These are phyloP conservation scores for Anneissia japonica DNA, from an alignment of 35 echinoderm and acorn worm species.

Conservation along the genomic window DNA sequence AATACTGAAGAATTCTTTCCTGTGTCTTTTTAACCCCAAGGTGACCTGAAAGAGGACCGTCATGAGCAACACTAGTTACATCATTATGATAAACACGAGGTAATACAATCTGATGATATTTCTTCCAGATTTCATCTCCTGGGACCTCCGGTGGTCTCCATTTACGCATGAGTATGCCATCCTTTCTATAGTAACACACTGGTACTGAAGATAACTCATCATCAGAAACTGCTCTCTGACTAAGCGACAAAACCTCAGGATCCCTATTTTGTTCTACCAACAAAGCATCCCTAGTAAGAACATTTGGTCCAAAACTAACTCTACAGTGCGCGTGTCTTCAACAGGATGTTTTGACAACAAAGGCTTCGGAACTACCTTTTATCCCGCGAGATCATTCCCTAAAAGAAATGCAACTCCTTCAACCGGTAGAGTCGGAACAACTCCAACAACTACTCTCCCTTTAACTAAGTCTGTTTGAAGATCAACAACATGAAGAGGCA, in stretches of 20 bases:
- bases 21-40: conserved; percentile 9
- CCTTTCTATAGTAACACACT: background rate
- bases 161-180: conserved; percentile 51
- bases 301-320: background rate
- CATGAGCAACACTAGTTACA: conserved; percentile 5
- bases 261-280: background rate
- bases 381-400: conserved; percentile 16
- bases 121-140: conserved; percentile 26
- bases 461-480: background rate
- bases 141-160: conserved; percentile 39
- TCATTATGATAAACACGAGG: conserved; percentile 10
- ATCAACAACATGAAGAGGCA: background rate
- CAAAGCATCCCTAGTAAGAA: background rate
- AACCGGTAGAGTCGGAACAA: background rate
- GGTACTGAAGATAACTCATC: background rate
- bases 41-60: conserved; percentile 17
- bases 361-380: background rate
- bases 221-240: background rate
- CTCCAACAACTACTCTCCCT: background rate
- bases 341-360: background rate
- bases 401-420: too few relatives aligned
- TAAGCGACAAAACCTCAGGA: background rate
- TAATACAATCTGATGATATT: conserved; percentile 15
- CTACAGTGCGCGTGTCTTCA: background rate
- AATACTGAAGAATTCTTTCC: background rate